A percentile compares a stretch with the other conserved stretches of the same genome.
Evolutionary conservation across 2,888 invertebrate species (phyloP).

Genomic region (Tortricodes alternella): DNA sequence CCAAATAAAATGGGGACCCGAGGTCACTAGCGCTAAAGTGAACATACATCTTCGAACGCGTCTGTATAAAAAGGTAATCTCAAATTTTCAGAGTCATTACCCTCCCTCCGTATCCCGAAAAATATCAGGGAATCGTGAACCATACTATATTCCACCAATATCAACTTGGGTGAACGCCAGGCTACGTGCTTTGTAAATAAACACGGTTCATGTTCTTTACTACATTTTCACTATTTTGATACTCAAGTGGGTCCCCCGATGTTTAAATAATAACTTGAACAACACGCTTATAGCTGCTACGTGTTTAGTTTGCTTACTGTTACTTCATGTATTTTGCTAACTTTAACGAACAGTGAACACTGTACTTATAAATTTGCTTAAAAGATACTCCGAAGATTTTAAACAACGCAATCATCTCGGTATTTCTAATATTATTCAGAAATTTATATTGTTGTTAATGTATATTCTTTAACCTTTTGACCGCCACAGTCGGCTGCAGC

Average conservation of each 20-base stretch:
- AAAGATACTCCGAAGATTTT: too few relatives aligned
- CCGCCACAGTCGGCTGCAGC: too few relatives aligned
- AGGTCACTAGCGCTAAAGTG: slow-evolving; percentile 3
- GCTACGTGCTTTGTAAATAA: slow-evolving; percentile 61
- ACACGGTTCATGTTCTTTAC: slow-evolving; percentile 44
- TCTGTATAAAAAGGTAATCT: slow-evolving; percentile 43
- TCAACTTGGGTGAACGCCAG: slow-evolving; percentile 31
- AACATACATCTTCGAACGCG: slow-evolving; percentile 9
- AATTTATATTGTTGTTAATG: too few relatives aligned
- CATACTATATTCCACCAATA: slow-evolving; percentile 48
- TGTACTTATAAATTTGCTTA: not conserved
- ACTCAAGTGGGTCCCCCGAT: slow-evolving; percentile 15
- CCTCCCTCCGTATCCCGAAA: slow-evolving; percentile 44
- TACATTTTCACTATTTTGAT: slow-evolving; percentile 26
- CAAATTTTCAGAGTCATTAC: slow-evolving; percentile 60
- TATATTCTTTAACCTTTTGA: too few relatives aligned
- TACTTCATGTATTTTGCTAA: slow-evolving; percentile 2
- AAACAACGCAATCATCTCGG: too few relatives aligned
- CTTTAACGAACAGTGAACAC: slow-evolving; percentile 6
- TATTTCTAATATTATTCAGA: too few relatives aligned
- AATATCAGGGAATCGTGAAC: slow-evolving; percentile 45
- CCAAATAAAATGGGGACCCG: slow-evolving; percentile 12
- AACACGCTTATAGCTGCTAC: slow-evolving; percentile 24
- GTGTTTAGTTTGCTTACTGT: slow-evolving; percentile 19
- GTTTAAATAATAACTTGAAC: slow-evolving; percentile 27